Evolutionary conservation across 30 jellyfish, hydroid and myxozoan species (phyloP), one percentile per base, ranked within the genome.

Genomic region (Chrysaora quinquecirrha): DNA sequence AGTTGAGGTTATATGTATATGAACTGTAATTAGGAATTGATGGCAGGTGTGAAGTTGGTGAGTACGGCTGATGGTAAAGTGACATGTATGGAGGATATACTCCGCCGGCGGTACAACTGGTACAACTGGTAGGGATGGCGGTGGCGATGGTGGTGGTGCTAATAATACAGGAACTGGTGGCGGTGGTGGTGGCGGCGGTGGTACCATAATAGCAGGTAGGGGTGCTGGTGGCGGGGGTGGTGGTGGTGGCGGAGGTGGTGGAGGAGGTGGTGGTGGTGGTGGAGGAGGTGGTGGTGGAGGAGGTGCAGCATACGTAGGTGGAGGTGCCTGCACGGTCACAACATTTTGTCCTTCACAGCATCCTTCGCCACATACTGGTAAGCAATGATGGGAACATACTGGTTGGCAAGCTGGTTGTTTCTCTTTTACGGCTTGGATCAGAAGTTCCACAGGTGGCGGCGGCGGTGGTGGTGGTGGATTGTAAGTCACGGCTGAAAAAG

Each of bases 401-500:
- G 92, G 92, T 12, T 78, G 92, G 32, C 92, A 82, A 28, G 92
- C 73, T 1, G 85, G 92, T 34, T 80, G 69, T 23, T 82, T 82
- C 4, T 69, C 85, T 23, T 82, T 85, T 2, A 70, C 43, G 9
- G 92, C 69, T 33, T 85, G 69, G 21, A 82, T 82, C 50, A 82
- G 79, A 0, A 88, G 89, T n/a, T 91, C 95, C 10, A 88, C 89
- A 0, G 96, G 87, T n/a, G 81, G 80, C 12, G 92, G 92, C 24
- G 92, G 92, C 23, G 91, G 85, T 30, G 97, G 97, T 7, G 94
- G 75, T 18, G 87, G 92, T 25, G 92, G 92, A 1, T 82, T 54
- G 52, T 68, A 68, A n/a, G 30, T 25, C 60, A 82, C 34, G 3
- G 92, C 92, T 82, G 85, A 70, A 82, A 69, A 61, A 4, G 38